These are phyloP conservation scores for Agonopterix subpropinquella DNA, from an alignment of 2,888 invertebrate species.

Conservation along the genomic window DNA sequence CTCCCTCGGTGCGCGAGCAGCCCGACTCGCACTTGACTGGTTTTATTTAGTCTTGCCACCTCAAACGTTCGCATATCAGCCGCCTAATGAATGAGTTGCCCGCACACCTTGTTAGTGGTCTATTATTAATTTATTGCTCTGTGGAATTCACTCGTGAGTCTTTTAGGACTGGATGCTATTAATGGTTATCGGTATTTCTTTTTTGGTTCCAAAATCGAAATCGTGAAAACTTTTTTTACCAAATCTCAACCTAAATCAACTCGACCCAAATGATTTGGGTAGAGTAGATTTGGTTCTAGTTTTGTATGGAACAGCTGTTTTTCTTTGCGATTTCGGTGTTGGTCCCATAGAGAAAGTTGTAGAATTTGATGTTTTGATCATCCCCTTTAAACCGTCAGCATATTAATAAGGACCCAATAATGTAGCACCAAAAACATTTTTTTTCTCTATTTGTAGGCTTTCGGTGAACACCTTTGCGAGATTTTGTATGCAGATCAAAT, in stretches of 20 bases:
- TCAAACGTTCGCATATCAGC: constrained; percentile 17
- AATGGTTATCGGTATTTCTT: not conserved
- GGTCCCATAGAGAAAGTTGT: no score
- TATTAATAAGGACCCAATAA: not conserved
- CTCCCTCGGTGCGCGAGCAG: no score
- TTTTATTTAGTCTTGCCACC: constrained; percentile 30
- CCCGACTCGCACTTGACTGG: no score
- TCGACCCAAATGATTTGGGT: no score
- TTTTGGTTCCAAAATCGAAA: no score
- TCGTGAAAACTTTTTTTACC: no score
- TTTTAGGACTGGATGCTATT: not conserved
- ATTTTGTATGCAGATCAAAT: constrained; percentile 63
- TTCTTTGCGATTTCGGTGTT: no score
- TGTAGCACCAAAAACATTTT: no score
- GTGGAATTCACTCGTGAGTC: constrained; percentile 22
- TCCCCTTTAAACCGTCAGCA: not conserved
- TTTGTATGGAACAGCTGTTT: no score
- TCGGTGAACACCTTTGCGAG: constrained; percentile 63
- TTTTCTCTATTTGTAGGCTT: constrained; percentile 37
- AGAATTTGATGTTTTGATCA: no score
- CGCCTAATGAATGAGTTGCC: constrained; percentile 49
- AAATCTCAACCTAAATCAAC: no score
- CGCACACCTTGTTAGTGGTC: constrained; percentile 47
- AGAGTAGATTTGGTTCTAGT: no score
- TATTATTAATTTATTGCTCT: constrained; percentile 48